Evolutionary conservation across 2,888 invertebrate genomes (phyloP).

Genomic region (Tridacna gigas): DNA sequence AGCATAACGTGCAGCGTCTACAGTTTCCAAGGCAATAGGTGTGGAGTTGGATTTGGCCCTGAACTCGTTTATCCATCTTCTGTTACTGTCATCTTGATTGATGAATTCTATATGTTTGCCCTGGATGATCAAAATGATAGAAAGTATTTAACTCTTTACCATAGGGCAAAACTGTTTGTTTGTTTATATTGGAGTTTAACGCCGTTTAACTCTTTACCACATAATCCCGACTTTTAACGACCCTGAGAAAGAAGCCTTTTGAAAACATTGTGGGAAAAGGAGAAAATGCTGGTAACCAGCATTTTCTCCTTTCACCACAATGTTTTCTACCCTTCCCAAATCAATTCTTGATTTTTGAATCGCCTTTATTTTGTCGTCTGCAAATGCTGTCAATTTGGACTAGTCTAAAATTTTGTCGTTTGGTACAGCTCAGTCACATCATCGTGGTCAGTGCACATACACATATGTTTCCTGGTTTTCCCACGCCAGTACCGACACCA

Average conservation of each 20-base stretch:
- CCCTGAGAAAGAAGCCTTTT: neutral
- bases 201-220: neutral
- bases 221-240: neutral
- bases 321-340: neutral
- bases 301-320: neutral
- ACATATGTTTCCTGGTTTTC: too few relatives aligned
- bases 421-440: too few relatives aligned
- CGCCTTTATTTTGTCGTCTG: too few relatives aligned
- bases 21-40: slow-evolving; percentile 84
- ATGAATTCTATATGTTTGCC: slow-evolving; percentile 84
- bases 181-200: neutral
- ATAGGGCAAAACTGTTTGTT: neutral
- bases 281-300: neutral
- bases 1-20: slow-evolving; percentile 85
- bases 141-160: neutral
- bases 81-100: slow-evolving; percentile 85
- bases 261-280: neutral
- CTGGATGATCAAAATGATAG: slow-evolving; percentile 63
- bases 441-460: too few relatives aligned
- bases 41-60: slow-evolving; percentile 85
- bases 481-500: too few relatives aligned
- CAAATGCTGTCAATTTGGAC: too few relatives aligned
- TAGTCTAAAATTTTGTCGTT: too few relatives aligned
- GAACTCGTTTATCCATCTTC: slow-evolving; percentile 86
- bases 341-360: too few relatives aligned